phyloP scores from a whole-genome alignment of 2,113 vertebrate genomes.

The Nothoprocta perdicaria region DNA sequence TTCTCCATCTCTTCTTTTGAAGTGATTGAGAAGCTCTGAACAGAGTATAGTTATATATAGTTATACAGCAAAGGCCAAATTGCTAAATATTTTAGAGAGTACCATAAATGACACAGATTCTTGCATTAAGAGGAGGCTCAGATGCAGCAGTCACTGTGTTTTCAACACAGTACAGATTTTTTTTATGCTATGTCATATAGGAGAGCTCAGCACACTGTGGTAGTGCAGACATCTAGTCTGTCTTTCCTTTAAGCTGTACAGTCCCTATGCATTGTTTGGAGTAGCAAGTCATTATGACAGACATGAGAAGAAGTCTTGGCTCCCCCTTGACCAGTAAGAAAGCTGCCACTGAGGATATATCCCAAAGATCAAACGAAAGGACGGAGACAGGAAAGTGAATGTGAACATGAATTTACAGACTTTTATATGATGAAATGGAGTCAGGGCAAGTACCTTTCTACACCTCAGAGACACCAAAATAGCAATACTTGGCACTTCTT shows the following conservation, averaged over 20 bases:
- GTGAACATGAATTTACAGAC: neutral
- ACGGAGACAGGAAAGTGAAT: neutral
- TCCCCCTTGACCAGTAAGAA: neutral
- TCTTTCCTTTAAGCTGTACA: neutral
- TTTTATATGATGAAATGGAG: neutral
- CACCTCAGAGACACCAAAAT: neutral
- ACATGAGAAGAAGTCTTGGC: neutral
- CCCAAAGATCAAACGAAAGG: neutral
- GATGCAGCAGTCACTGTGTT: neutral
- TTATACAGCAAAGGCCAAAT: neutral
- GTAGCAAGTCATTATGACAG: neutral
- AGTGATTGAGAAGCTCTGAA: neutral
- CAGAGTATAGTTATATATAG: neutral
- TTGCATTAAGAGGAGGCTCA: neutral
- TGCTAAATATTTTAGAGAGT: neutral
- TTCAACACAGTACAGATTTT: neutral
- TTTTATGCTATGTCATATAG: neutral
- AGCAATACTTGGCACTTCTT: neutral
- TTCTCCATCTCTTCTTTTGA: neutral
- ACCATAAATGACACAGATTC: neutral
- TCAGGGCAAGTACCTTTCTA: neutral
- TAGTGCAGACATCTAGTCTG: neutral
- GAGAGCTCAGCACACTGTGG: fast-evolving
- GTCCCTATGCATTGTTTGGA: neutral
- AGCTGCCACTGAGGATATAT: neutral